Evolutionary conservation across 2,797 vertebrate genomes (phyloP).

Genomic region (Xiphophorus birchmanni): DNA sequence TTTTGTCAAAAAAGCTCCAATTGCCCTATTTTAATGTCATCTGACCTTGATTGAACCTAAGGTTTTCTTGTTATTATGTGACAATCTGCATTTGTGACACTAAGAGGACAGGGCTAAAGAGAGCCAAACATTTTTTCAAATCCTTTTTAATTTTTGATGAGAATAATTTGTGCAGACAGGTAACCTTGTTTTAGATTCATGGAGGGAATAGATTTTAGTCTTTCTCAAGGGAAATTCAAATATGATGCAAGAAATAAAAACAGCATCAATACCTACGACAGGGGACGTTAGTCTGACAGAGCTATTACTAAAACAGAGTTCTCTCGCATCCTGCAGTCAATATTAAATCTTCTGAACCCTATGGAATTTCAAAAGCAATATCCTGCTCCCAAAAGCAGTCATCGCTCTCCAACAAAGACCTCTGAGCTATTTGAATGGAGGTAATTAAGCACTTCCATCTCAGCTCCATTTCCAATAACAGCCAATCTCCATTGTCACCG

Average conservation of each 20-base stretch:
- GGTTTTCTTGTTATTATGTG: background rate
- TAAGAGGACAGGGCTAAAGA: background rate
- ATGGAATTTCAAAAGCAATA: constrained; percentile 78
- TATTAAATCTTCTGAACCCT: constrained; percentile 64
- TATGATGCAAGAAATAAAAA: constrained; percentile 48
- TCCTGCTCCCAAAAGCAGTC: constrained; percentile 65
- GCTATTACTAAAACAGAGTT: constrained; percentile 65
- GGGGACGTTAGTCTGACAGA: constrained; percentile 45
- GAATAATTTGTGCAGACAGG: constrained; percentile 22
- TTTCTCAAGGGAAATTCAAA: constrained; percentile 40
- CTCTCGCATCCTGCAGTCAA: constrained; percentile 52
- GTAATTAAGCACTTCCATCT: constrained; percentile 78
- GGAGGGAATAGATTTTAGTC: constrained; percentile 12
- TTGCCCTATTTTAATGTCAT: background rate
- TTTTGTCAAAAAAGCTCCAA: constrained; percentile 25
- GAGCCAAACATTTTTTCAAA: constrained; percentile 1
- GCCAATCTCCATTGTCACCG: constrained; percentile 59
- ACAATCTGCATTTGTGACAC: background rate
- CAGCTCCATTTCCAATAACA: constrained; percentile 69
- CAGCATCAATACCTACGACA: constrained; percentile 42
- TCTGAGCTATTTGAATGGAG: constrained; percentile 68
- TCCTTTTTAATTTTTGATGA: constrained; percentile 14
- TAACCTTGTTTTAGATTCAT: constrained; percentile 9
- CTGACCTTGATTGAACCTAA: constrained; percentile 8
- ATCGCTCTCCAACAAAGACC: constrained; percentile 72